Evolutionary conservation across 2,888 invertebrate species (phyloP), one percentile per base, ranked within the genome.

Genomic region (Netelia inedita): DNA sequence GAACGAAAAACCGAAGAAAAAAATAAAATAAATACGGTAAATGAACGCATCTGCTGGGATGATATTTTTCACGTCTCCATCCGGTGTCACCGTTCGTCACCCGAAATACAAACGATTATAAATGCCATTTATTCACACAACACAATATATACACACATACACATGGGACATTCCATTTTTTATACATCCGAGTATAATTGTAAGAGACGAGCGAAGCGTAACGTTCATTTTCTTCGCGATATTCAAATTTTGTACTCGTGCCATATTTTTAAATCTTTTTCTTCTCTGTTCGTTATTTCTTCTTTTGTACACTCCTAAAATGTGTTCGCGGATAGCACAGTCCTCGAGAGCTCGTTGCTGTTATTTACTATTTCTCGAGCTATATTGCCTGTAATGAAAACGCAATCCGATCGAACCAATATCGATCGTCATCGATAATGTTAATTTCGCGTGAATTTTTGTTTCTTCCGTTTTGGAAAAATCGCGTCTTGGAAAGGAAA

Each of bases 121-220:
- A 79, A 75, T 21, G 53, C 35, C 63, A 71, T 61, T 71, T 79
- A 41, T 78, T 59, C 68, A 57, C 57, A 57, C 23, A 21, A 23
- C 14, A 69, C 46, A 35, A 66, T 35, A 43, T 11, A 76, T 16
- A 57, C 50, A 76, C 50, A 80, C 57, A 57, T 28, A 74, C 76
- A 57, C 74, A 76, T 43, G 79, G 75, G 75, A 85, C 85, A 86
- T 86, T 86, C 85, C 85, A 86, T 81, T 86, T 85, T 82, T 76
- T 61, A 78, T 81, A 81, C 78, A 78, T 81, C 69, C 78, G 53
- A 79, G 59, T 81, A 80, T 59, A 85, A 68, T 81, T 73, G 61
- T 76, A 81, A 84, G 84, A 76, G 55, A 83, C 53, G 35, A 35
- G 69, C 79, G 83, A 23, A 80, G 84, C 81, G 80, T 80, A 80